A percentile compares a stretch with the other conserved stretches of the same genome.
Evolutionary conservation across 2,113 vertebrate genomes (phyloP).

Genomic region (Vulpes vulpes): DNA sequence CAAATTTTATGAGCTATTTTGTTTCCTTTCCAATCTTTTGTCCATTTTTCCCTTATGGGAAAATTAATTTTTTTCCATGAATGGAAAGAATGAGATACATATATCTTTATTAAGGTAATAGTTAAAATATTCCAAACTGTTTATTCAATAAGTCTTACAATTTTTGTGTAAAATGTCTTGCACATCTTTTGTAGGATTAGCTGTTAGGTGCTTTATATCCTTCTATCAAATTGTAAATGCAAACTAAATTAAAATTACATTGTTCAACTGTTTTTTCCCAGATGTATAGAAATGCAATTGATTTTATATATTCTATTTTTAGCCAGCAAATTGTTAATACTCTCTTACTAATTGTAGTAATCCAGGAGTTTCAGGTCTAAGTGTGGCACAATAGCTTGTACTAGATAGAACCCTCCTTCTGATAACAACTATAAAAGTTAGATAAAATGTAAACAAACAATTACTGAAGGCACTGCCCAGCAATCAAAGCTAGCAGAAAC

Average conservation of each 20-base stretch:
- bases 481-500: not conserved
- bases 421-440: not conserved
- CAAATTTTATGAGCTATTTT: slow-evolving; percentile 4
- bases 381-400: not conserved
- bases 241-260: slow-evolving; percentile 18
- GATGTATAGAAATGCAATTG: not conserved
- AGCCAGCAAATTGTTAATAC: not conserved
- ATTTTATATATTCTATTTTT: not conserved
- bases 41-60: not conserved
- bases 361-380: not conserved
- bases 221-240: not conserved
- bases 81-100: not conserved
- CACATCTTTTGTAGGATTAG: not conserved
- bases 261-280: not conserved
- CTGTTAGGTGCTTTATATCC: not conserved
- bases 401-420: not conserved
- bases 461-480: not conserved
- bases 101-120: not conserved
- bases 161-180: not conserved
- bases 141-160: not conserved
- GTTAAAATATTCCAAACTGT: not conserved
- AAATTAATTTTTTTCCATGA: not conserved
- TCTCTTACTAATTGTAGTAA: slow-evolving; percentile 13
- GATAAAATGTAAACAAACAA: not conserved
- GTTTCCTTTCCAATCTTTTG: not conserved